Conservation (phyloP, 2,797 vertebrate species). For the Artibeus lituratus region DNA sequence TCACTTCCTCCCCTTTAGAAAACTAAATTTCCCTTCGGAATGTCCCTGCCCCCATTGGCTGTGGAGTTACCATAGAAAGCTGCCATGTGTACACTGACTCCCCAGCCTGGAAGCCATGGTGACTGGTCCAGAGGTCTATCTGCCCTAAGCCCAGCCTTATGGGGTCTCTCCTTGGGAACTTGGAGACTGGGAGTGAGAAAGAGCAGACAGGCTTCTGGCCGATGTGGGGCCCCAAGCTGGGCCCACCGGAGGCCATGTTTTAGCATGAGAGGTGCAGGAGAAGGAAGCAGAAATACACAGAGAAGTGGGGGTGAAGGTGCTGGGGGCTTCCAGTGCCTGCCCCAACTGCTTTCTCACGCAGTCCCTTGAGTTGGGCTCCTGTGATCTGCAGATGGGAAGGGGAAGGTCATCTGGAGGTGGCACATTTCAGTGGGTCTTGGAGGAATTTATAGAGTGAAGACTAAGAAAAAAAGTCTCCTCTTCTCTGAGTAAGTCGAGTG, state of each 20-base stretch:
- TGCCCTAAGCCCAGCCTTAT: neutral
- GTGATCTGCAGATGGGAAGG: neutral
- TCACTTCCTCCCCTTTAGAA: neutral
- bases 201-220: neutral
- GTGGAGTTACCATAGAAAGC: neutral
- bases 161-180: neutral
- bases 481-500: neutral
- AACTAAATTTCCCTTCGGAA: too few species aligned
- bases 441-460: neutral
- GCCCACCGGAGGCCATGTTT: rapidly evolving
- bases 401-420: neutral
- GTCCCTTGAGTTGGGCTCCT: neutral
- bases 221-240: rapidly evolving
- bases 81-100: too few species aligned
- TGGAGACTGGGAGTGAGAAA: neutral
- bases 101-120: neutral
- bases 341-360: neutral
- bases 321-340: neutral
- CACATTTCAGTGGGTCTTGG: neutral
- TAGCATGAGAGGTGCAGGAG: neutral
- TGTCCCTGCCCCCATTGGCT: neutral
- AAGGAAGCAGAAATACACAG: too few species aligned
- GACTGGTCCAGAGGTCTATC: neutral
- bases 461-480: neutral
- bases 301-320: too few species aligned